Conservation (phyloP, 2,797 vertebrate species). For the Alectoris magna region DNA sequence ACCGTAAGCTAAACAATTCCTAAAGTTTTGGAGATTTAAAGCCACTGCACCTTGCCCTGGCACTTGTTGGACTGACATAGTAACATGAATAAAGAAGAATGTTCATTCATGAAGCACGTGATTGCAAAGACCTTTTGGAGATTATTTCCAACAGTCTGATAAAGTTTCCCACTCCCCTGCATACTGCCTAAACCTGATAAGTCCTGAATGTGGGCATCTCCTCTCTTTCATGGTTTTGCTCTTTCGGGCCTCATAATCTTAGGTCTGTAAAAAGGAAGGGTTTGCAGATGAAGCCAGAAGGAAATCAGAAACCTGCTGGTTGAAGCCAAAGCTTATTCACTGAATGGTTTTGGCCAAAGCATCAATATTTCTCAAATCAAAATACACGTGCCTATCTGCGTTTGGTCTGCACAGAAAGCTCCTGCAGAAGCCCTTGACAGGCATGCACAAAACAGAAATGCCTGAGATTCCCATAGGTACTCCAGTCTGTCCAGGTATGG, state of each 20-base stretch:
- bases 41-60: not conserved
- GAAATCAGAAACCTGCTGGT: not conserved
- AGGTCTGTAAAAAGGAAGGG: not conserved
- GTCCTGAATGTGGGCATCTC: not conserved
- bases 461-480: not conserved
- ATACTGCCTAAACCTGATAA: not conserved
- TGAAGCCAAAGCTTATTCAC: not conserved
- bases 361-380: not conserved
- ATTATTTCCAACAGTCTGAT: not conserved
- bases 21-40: not conserved
- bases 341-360: not conserved
- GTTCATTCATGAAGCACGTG: not conserved
- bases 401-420: not conserved
- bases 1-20: not conserved
- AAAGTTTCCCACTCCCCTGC: not conserved
- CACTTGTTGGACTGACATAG: not conserved
- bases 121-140: not conserved
- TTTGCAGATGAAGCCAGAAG: not conserved
- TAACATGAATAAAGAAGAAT: not conserved
- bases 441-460: accelerated
- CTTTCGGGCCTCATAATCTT: not conserved
- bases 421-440: not conserved
- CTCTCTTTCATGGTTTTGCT: not conserved
- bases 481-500: not conserved
- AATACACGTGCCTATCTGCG: not conserved